Base-by-base conservation (phyloP, 2,888 invertebrate species). In the Baccha elongata region DNA sequence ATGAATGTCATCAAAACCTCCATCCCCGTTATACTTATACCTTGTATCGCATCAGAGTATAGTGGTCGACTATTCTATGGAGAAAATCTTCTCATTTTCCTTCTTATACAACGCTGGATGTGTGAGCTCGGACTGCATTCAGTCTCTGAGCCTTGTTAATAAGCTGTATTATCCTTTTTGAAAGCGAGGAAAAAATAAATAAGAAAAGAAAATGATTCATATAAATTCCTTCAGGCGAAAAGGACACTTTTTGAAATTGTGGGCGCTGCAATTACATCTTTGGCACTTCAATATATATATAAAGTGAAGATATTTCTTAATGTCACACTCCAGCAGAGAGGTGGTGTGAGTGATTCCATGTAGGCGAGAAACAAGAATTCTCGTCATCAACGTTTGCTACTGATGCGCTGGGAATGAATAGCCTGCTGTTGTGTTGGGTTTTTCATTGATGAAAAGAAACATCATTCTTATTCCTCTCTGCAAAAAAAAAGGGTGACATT, bases 241-340 rank as follows among this genome's bases (percentile, higher is more conserved):
- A 29, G 50, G 50, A 62, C 52, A 68, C 79, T 73, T 79, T 79
- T 79, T 53, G 42, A 52, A 69, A 75, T 65, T 76, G 65, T 60
- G 65, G 81, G 67, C 67, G 60, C 60, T 71, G 76, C 81, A 81
- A 81, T 81, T 81, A 81, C 71, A 76, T 76, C 81, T 76, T 75
- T 81, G 76, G 62, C 81, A 81, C 81, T 71, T 71, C 65, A 76
- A 52, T 67, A 40, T 37, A n/a, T n/a, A n/a, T 37, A 37, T 62
- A 32, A 60, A 71, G 65, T 75, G 81, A 71, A 67, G 75, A 65
- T 76, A 76, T 81, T 81, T 58, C 64, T 72, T 81, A 81, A 81
- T 81, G 62, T 76, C 76, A 81, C 81, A 81, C 81, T 81, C 60
- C 48, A 58, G 21, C 40, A 21, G 13, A 48, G 53, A n/a, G 11